Conservation (phyloP, 2,888 invertebrate species). For the Tiliacea citrago region DNA sequence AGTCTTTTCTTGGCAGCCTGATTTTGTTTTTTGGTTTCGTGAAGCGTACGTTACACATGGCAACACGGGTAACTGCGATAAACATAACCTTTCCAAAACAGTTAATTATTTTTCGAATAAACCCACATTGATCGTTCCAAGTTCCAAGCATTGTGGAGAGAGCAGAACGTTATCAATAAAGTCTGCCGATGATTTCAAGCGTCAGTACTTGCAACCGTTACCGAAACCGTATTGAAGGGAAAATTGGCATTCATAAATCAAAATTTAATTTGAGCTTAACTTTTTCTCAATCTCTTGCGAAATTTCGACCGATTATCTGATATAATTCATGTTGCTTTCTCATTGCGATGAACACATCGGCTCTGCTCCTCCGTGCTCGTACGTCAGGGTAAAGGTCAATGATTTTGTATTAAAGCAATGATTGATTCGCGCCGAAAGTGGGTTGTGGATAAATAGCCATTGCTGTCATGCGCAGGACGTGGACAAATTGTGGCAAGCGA, state of each 20-base stretch:
- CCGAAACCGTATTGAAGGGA: conserved; percentile 71
- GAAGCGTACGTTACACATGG: conserved; percentile 7
- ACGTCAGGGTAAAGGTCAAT: conserved; percentile 77
- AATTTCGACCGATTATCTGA: conserved; percentile 79
- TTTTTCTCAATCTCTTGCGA: conserved; percentile 70
- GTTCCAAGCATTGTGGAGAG: conserved; percentile 45
- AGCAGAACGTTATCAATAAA: conserved; percentile 51
- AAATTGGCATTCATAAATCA: conserved; percentile 83
- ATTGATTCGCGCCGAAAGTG: conserved; percentile 71
- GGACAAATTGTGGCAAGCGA: conserved; percentile 70
- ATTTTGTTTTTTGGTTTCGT: conserved; percentile 1
- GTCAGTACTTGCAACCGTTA: conserved; percentile 63
- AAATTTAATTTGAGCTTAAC: conserved; percentile 78
- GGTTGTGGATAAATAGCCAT: conserved; percentile 64
- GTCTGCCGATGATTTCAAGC: conserved; percentile 47
- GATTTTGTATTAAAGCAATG: conserved; percentile 75
- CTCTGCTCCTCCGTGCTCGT: conserved; percentile 45
- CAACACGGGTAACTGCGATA: conserved; percentile 16
- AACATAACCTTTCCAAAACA: conserved; percentile 25
- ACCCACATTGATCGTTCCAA: conserved; percentile 42
- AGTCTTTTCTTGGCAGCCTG: not conserved
- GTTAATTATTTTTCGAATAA: conserved; percentile 44
- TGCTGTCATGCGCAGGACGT: conserved; percentile 57
- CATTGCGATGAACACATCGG: conserved; percentile 70
- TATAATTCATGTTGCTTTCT: conserved; percentile 76